Evolutionary conservation across 2,888 invertebrate species (phyloP), one percentile per base, ranked within the genome.

Genomic region (Eristalinus sepulchralis): DNA sequence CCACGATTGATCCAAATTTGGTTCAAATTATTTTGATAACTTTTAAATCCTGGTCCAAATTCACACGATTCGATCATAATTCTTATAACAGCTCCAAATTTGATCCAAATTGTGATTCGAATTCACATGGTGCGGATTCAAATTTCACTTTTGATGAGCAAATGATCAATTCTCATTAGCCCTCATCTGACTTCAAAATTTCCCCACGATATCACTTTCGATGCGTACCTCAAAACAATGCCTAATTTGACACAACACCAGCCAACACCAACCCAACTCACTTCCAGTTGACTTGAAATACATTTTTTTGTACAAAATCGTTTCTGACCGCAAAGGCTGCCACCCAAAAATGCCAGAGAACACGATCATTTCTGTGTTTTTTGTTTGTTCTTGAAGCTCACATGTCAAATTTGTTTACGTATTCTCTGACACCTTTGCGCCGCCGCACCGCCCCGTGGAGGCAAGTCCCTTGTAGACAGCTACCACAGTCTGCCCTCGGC

Each of bases 251-350:
- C 1, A 47, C 17, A 2, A 47, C 17, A 47, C 47, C 47, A 47
- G 6, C 47, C 47, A 8, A n/a, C n/a, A 47, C 17, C 47, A 47
- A 47, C 3, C 13, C 4, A 47, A 47, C 47, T 17, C 47, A 67
- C 63, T 73, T 73, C 73, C 80, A 73, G n/a, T 63, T 60, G 67
- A 63, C 6, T 68, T 62, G 27, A 13, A 55, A 17, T 62, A 55
- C 73, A 80, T 67, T 67, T 79, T n/a, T 67, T 39, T 62, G 53
- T 36, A 36, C 47, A n/a, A 76, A 76, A 76, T 36, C 27, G 60
- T 36, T 76, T 60, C 70, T 76, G 59, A 78, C 68, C 70, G 63
- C 63, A 55, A 24, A 60, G 39, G 39, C 20, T 77, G 62, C 77
- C 70, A 76, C 72, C 59, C 66, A 71, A 76, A 59, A 70, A 17